A percentile compares a stretch with the other conserved stretches of the same genome.
phyloP scores from a whole-genome alignment of 2,797 vertebrate species.

The Pseudotriccus pelzelni region DNA sequence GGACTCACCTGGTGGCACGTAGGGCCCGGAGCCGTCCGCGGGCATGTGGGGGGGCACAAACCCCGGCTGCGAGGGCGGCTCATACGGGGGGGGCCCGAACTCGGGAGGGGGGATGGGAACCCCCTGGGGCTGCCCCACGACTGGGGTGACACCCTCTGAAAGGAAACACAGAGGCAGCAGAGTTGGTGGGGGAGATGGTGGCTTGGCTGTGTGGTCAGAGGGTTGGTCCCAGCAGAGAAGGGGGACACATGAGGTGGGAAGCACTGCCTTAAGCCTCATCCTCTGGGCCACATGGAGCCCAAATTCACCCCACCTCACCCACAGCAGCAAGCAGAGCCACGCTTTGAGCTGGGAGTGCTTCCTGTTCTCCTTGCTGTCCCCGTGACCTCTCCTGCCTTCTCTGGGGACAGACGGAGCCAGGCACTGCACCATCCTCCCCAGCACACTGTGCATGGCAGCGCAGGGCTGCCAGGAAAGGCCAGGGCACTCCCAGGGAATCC shows the following conservation, averaged over 20 bases:
- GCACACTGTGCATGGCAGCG: accelerated
- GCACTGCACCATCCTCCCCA: neutral
- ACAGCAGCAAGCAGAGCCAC: neutral
- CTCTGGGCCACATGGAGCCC: neutral
- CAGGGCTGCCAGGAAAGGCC: neutral
- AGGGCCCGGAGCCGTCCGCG: slow-evolving; percentile 81
- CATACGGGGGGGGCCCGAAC: slow-evolving; percentile 92
- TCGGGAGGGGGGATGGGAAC: slow-evolving; percentile 87
- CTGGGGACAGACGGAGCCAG: accelerated
- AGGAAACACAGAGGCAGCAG: neutral
- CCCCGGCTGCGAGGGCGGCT: slow-evolving; percentile 83
- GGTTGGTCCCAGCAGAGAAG: neutral
- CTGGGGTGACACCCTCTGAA: slow-evolving; percentile 74
- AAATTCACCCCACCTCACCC: neutral
- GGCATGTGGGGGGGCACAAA: slow-evolving; percentile 89
- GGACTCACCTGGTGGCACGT: slow-evolving; percentile 73
- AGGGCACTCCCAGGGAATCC: neutral
- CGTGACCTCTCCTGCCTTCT: neutral
- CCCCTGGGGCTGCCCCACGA: slow-evolving; percentile 81
- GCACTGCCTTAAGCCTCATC: too few relatives aligned
- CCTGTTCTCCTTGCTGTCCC: neutral
- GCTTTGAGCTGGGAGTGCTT: neutral
- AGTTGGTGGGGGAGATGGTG: neutral
- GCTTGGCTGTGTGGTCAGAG: neutral
- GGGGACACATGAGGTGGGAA: neutral